Conservation (phyloP, 2,888 invertebrate species). For the Dryadula phaetusa region DNA sequence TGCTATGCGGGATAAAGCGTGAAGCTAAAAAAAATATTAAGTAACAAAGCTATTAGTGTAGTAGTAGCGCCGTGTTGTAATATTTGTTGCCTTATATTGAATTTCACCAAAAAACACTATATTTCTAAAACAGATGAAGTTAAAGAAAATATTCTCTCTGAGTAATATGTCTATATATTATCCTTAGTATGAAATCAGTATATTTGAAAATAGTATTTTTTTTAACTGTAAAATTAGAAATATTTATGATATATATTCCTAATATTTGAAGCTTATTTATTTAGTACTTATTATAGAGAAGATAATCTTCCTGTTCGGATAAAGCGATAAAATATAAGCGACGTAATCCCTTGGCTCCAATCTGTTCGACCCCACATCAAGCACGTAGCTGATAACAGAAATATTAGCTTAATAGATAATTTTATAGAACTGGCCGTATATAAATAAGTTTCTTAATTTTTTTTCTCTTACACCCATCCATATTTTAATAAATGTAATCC, state of each 20-base stretch:
- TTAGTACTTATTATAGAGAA: background rate
- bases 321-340: slow-evolving; percentile 26
- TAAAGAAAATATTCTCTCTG: no score
- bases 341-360: slow-evolving; percentile 33
- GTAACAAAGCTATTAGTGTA: no score
- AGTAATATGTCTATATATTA: no score
- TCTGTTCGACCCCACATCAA: slow-evolving; percentile 31
- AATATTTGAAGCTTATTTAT: background rate
- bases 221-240: background rate
- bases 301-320: slow-evolving; percentile 4
- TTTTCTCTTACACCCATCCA: no score
- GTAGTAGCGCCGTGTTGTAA: no score
- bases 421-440: background rate
- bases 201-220: background rate
- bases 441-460: background rate
- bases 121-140: no score
- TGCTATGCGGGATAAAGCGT: no score
- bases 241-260: background rate
- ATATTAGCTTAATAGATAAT: slow-evolving; percentile 1
- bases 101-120: no score
- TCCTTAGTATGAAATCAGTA: no score
- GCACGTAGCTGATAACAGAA: slow-evolving; percentile 33
- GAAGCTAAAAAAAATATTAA: background rate
- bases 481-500: no score
- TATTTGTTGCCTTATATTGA: no score